A percentile compares a stretch with the other conserved stretches of the same genome.
phyloP scores from a whole-genome alignment of 2,888 invertebrate genomes.

The Sarcophaga subvicina region DNA sequence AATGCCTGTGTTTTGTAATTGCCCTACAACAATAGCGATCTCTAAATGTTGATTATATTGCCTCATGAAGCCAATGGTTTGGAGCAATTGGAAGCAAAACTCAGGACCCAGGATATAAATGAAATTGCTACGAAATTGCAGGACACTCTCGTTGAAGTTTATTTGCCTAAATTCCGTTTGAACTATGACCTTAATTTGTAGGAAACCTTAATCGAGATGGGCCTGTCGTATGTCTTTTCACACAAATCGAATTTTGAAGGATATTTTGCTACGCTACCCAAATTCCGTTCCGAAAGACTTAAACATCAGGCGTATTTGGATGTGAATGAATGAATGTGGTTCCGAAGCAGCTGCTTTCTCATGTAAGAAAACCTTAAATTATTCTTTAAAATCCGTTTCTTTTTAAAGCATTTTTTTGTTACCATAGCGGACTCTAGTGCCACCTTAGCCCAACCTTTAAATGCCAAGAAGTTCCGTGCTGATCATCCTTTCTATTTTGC shows the following conservation, averaged over 20 bases:
- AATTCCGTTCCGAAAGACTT: constrained; percentile 86
- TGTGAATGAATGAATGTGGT: constrained; percentile 94
- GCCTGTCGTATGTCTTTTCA: constrained; percentile 82
- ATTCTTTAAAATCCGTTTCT: too few species aligned
- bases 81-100: constrained; percentile 84
- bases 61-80: constrained; percentile 88
- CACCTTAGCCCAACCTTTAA: constrained; percentile 73
- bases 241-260: background rate
- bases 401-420: background rate
- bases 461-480: constrained; percentile 75
- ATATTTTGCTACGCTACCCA: constrained; percentile 76
- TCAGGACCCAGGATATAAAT: constrained; percentile 83
- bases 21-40: constrained; percentile 86
- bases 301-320: constrained; percentile 93
- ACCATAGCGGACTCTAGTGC: constrained; percentile 2
- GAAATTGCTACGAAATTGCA: constrained; percentile 82
- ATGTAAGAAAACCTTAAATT: constrained; percentile 68
- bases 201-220: constrained; percentile 83
- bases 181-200: constrained; percentile 83
- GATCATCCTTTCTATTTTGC: constrained; percentile 80
- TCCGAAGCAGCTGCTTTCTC: constrained; percentile 95
- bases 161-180: constrained; percentile 90
- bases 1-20: constrained; percentile 86
- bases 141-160: constrained; percentile 83
- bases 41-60: constrained; percentile 89